A percentile compares a stretch with the other conserved stretches of the same genome.
phyloP scores from a whole-genome alignment of 1,140 invertebrate genomes.

The Bombus breviceps region DNA sequence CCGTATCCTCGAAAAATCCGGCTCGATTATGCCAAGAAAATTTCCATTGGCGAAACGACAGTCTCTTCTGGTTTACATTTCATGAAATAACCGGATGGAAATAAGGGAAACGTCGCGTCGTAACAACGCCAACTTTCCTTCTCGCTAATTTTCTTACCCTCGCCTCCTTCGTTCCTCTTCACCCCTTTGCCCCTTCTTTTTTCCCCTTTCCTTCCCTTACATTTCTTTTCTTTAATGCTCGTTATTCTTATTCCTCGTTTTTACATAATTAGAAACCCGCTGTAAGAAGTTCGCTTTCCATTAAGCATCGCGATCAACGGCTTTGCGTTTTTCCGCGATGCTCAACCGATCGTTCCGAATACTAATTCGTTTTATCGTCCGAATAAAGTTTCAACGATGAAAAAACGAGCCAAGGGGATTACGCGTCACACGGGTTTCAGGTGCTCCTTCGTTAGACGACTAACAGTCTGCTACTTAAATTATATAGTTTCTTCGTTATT shows the following conservation, averaged over 20 bases:
- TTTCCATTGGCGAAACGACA: background rate
- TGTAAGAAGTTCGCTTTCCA: slow-evolving; percentile 35
- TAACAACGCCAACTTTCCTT: background rate
- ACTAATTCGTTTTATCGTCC: background rate
- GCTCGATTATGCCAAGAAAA: background rate
- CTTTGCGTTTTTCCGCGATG: background rate
- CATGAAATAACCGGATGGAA: background rate
- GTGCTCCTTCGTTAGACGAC: too few species aligned
- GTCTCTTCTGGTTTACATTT: background rate
- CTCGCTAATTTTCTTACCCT: slow-evolving; percentile 20
- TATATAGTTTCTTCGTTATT: too few species aligned
- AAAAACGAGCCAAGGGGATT: background rate
- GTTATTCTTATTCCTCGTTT: slow-evolving; percentile 24
- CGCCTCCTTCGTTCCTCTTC: background rate
- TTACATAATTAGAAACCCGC: slow-evolving; percentile 21
- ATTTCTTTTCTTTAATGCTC: background rate
- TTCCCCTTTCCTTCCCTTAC: background rate
- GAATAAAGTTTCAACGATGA: background rate
- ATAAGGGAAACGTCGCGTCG: background rate
- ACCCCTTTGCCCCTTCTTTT: background rate
- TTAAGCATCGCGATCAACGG: slow-evolving; percentile 34
- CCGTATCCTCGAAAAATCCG: background rate
- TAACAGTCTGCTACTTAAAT: too few species aligned
- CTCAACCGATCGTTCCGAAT: slow-evolving; percentile 20
- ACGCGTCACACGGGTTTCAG: background rate